Base-by-base conservation (phyloP, 1,140 invertebrate genomes). In the Ceratosolen solmsi region DNA sequence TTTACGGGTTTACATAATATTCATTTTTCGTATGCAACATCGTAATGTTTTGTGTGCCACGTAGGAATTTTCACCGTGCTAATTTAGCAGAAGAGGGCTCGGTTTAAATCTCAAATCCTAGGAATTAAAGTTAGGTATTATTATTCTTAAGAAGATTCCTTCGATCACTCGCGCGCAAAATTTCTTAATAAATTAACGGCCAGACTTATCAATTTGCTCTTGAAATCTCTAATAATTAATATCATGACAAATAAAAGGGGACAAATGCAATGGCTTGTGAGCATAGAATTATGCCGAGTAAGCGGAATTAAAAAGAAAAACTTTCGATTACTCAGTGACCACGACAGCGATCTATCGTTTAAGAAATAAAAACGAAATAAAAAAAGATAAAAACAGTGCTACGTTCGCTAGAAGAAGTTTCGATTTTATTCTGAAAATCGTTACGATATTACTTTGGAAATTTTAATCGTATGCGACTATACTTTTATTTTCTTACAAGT, bases 1-100 rank as follows among this genome's bases (percentile, higher is more conserved):
- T 68, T 38, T 22, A 68, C 22, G 63, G 63, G 33, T n/a, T 68
- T 38, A 38, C 30, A 68, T 68, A 38, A 68, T 68, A 38, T 38
- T 68, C 63, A 68, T 38, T 68, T 68, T 68, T 36, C 36, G 17
- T 15, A 17, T 33, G 3, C 20, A 4, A 13, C 17, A 20, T 63
- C 60, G 13, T 63, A 36, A 63, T n/a, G n/a, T n/a, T n/a, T n/a
- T n/a, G 5, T 20, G 27, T 4, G 13, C 33, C 60, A 33, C 60
- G 27, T 63, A 63, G 13, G 13, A 33, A 63, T 33, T 30, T 5
- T 63, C 13, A 33, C 13, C 3, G 27, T 20, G 60, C 30, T 63
- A 36, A 63, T 33, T 33, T 33, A 1, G 27, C 11, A 63, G 27
- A 63, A 63, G 30, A 17, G 17, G 27, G n/a, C n/a, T n/a, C n/a